Evolutionary conservation across 2,113 vertebrate species (phyloP), one percentile per base, ranked within the genome.

Genomic region (Trogon melanurus): DNA sequence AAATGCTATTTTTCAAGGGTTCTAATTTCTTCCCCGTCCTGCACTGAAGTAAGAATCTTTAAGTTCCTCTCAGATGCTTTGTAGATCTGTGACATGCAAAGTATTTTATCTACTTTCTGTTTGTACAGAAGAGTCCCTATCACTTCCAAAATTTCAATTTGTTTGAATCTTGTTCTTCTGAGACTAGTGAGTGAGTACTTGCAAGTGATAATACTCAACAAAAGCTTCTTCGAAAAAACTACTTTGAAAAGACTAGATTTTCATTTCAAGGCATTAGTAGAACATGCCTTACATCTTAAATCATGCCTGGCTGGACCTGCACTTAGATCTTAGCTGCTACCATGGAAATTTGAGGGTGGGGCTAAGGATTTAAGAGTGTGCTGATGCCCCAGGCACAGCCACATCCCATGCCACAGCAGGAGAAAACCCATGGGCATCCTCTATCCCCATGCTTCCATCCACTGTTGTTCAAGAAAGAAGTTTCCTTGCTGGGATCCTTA

Each of bases 101-200:
- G 34, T 53, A 54, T 64, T 75, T 71, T 57, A 47, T 57, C 47
- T 44, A 19, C 36, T 56, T 34, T n/a, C 16, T 57, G 5, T 25
- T 34, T 45, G 6, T 17, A 36, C 0, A 0, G 36, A 51, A 58
- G 15, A 53, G 10, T 10, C 21, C 5, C 18, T 82, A 2, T 7
- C 29, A 54, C 16, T 36, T 62, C 44, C 29, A 53, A 90, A 81
- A 13, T 12, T n/a, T 47, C 58, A 41, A 7, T 53, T 22, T 62
- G 30, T 20, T 16, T n/a, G 4, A 78, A 4, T 6, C 4, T 23
- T 9, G 22, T 16, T 72, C 34, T 85, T 71, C 58, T 25, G 9
- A 48, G n/a, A 58, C 16, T 32, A 41, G 8, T 10, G 20, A 53
- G 17, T 3, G n/a, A 54, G 6, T 32, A 27, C 6, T 34, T 41